phyloP scores from a whole-genome alignment of 1,140 invertebrate species.

The Musca domestica region DNA sequence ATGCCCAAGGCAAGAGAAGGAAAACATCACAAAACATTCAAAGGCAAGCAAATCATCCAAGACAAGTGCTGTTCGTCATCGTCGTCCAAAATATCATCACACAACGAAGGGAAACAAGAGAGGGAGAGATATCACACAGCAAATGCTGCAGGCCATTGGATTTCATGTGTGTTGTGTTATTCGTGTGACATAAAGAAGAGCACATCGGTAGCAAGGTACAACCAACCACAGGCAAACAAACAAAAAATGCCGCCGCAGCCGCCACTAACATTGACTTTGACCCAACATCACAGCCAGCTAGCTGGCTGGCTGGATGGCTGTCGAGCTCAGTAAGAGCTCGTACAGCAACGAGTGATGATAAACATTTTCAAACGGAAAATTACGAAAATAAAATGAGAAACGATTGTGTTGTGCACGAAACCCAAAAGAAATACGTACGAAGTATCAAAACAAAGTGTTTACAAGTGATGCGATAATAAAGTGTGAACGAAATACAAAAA shows the following conservation, averaged over 20 bases:
- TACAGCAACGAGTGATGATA: constrained; percentile 28
- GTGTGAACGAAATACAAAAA: not conserved
- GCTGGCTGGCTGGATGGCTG: not conserved
- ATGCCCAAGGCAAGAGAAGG: no score
- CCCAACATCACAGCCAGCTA: constrained; percentile 18
- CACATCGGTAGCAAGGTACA: not conserved
- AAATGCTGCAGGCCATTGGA: not conserved
- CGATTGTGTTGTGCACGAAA: not conserved
- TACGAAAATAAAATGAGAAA: not conserved
- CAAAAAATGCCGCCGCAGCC: not conserved
- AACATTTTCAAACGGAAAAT: no score
- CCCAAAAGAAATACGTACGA: no score
- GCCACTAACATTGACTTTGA: constrained; percentile 29
- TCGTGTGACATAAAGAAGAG: not conserved
- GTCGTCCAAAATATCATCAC: not conserved
- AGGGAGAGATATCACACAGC: not conserved
- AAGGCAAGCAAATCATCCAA: no score
- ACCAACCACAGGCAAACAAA: not conserved
- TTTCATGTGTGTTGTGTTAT: not conserved
- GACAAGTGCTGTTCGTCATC: no score
- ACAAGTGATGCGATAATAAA: not conserved
- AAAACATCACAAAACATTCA: no score
- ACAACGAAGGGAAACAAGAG: not conserved
- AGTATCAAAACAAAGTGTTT: not conserved
- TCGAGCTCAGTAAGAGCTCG: constrained; percentile 26